Conservation (phyloP, 2,888 invertebrate genomes). For the Alloplasta piceator region DNA sequence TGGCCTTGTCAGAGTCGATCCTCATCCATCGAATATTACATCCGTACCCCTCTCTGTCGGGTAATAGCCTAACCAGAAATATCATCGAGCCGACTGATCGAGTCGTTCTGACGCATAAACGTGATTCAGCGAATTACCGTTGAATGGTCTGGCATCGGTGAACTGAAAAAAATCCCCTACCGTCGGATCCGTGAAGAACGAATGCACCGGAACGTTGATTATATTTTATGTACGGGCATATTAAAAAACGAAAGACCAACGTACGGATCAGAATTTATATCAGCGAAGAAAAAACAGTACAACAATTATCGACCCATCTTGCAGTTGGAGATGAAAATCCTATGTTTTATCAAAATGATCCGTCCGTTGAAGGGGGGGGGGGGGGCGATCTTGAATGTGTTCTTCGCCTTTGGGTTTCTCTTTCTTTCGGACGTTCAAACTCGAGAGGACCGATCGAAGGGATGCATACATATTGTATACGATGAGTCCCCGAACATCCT, state of each 20-base stretch:
- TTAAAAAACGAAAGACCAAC: background rate
- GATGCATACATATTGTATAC: background rate
- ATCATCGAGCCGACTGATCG: background rate
- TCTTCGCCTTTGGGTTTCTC: background rate
- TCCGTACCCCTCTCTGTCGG: constrained; percentile 3
- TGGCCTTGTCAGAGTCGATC: constrained; percentile 12
- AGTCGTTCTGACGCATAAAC: too few relatives aligned
- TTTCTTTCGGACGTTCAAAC: background rate
- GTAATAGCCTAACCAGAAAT: constrained; percentile 12
- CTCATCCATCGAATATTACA: constrained; percentile 2
- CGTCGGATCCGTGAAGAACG: too few relatives aligned
- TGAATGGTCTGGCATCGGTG: background rate
- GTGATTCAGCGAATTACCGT: constrained; percentile 35
- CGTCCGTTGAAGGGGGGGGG: constrained; percentile 24
- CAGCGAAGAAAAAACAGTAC: background rate
- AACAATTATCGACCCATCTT: constrained; percentile 18
- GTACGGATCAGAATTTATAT: background rate
- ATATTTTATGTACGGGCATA: background rate
- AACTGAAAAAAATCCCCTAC: constrained; percentile 1
- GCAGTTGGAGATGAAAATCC: constrained; percentile 31
- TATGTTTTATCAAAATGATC: constrained; percentile 40
- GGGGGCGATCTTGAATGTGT: background rate
- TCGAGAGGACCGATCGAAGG: constrained; percentile 28
- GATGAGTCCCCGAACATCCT: constrained; percentile 40
- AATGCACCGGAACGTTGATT: background rate